Percentiles rank a stretch among this genome's conserved stretches.
phyloP scores from a whole-genome alignment of 2,113 vertebrate genomes.

The Macroglossus sobrinus region DNA sequence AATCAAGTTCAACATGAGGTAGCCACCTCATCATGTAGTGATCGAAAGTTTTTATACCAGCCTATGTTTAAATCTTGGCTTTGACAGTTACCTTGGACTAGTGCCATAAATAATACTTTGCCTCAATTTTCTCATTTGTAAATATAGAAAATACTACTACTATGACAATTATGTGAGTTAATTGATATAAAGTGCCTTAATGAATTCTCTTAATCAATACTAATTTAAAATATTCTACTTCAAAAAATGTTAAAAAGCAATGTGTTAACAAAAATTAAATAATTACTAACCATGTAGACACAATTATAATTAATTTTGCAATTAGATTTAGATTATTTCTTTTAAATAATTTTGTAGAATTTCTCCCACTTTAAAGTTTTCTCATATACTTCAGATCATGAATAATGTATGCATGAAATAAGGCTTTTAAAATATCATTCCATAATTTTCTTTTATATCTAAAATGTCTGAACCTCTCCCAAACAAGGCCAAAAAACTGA shows the following conservation, averaged over 20 bases:
- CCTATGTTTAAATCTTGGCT: neutral
- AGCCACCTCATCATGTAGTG: neutral
- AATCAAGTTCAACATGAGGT: neutral
- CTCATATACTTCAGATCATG: neutral
- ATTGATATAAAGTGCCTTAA: neutral
- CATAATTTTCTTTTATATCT: slow-evolving; percentile 50
- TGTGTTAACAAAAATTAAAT: neutral
- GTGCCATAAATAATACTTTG: neutral
- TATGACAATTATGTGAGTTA: neutral
- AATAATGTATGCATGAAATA: slow-evolving; percentile 6
- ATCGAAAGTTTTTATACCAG: neutral
- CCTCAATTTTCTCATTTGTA: neutral
- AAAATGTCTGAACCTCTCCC: slow-evolving; percentile 38
- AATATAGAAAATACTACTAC: neutral
- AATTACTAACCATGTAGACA: neutral
- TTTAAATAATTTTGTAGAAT: neutral
- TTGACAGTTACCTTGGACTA: neutral
- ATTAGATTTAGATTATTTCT: neutral
- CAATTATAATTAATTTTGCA: neutral
- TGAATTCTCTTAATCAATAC: neutral
- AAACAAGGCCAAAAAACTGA: slow-evolving; percentile 10
- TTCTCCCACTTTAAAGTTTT: neutral
- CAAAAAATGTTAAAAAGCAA: neutral
- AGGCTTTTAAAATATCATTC: slow-evolving; percentile 41
- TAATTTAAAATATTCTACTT: neutral